Percentiles rank a stretch among this genome's conserved stretches.
Conservation (phyloP, 2,113 vertebrate genomes). For the Sphyrna mokarran region DNA sequence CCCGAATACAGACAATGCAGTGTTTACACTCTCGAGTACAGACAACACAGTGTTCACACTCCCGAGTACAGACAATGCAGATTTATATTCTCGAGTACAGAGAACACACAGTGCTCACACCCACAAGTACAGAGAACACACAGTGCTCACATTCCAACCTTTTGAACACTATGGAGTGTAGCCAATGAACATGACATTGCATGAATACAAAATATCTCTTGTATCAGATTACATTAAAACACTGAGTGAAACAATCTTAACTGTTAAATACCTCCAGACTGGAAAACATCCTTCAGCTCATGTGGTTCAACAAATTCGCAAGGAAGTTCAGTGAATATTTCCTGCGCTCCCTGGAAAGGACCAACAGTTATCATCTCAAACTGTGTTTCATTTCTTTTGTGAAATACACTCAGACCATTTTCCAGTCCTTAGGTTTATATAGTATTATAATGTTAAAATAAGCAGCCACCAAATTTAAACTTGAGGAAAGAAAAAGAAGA, state of each 20-base stretch:
- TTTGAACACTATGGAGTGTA: neutral
- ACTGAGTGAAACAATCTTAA: neutral
- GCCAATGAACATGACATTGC: neutral
- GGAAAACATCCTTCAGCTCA: constrained; percentile 80
- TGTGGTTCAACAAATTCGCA: constrained; percentile 92
- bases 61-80: neutral
- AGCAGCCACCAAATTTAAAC: neutral
- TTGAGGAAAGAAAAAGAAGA: neutral
- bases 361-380: neutral
- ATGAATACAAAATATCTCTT: neutral
- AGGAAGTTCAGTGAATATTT: constrained; percentile 86
- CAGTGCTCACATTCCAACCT: too few relatives aligned
- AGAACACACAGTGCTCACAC: too few relatives aligned
- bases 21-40: too few relatives aligned
- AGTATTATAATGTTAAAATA: neutral
- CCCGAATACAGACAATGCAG: too few relatives aligned
- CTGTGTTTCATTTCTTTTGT: neutral
- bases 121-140: too few relatives aligned
- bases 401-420: neutral
- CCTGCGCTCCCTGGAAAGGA: constrained; percentile 80
- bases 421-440: neutral
- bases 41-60: too few relatives aligned
- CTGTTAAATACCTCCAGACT: constrained; percentile 69
- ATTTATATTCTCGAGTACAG: neutral
- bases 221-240: neutral